phyloP scores from a whole-genome alignment of 92 coral and sea anemone species.

The Porites divaricata region DNA sequence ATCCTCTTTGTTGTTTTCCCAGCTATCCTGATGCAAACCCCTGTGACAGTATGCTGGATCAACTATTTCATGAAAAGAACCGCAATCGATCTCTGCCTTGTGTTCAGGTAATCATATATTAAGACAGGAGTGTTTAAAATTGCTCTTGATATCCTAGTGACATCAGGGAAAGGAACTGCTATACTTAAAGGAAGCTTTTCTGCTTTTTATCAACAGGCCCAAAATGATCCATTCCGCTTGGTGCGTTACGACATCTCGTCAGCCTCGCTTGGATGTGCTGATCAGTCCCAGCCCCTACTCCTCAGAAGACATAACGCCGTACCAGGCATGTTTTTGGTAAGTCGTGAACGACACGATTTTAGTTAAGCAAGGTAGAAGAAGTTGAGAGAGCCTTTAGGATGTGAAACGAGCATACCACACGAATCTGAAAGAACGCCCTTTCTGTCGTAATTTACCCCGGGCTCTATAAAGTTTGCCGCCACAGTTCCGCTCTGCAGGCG shows the following conservation, averaged over 20 bases:
- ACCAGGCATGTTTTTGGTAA: constrained; percentile 97
- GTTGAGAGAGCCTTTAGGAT: too few relatives aligned
- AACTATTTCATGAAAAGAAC: constrained; percentile 89
- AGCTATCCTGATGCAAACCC: constrained; percentile 89
- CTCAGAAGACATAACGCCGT: constrained; percentile 94
- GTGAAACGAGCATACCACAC: too few relatives aligned
- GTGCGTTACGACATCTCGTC: constrained; percentile 88
- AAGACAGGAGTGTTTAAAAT: too few relatives aligned
- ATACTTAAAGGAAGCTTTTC: background rate
- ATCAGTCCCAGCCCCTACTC: constrained; percentile 76
- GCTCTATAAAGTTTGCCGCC: too few relatives aligned
- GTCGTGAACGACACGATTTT: background rate
- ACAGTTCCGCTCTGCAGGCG: too few relatives aligned
- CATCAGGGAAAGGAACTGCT: background rate
- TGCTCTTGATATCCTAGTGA: too few relatives aligned
- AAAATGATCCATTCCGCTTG: constrained; percentile 92
- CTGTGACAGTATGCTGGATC: constrained; percentile 91
- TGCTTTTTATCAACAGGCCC: constrained; percentile 64
- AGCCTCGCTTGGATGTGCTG: constrained; percentile 50
- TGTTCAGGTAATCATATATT: constrained; percentile 72
- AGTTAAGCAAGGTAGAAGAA: too few relatives aligned
- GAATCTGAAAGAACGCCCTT: too few relatives aligned
- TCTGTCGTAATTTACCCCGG: too few relatives aligned
- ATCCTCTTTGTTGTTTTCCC: background rate
- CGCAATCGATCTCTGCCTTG: constrained; percentile 95